Percentiles rank a stretch among this genome's conserved stretches.
Conservation (phyloP, 2,113 vertebrate species). For the Poeciliopsis retropinna region DNA sequence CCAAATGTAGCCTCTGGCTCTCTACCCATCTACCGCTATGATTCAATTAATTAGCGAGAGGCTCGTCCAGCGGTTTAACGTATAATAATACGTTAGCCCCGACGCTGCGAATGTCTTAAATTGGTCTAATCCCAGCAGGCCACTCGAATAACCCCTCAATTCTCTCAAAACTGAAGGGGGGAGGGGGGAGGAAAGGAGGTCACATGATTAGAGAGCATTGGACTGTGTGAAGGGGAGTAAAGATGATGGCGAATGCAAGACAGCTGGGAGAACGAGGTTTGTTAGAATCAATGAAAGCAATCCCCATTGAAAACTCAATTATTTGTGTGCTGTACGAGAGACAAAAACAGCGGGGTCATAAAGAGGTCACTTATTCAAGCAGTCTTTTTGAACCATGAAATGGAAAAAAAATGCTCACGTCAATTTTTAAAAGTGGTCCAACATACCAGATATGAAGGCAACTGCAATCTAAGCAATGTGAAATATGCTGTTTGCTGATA, state of each 20-base stretch:
- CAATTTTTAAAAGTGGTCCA: conserved; percentile 7
- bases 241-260: conserved; percentile 44
- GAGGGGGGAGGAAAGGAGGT: not conserved
- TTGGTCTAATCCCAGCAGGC: conserved; percentile 59
- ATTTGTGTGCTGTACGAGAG: conserved; percentile 52
- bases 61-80: conserved; percentile 68
- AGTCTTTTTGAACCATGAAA: conserved; percentile 43
- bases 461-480: not conserved
- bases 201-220: conserved; percentile 60
- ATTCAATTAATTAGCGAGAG: conserved; percentile 78
- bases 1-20: conserved; percentile 65
- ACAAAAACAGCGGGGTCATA: conserved; percentile 37
- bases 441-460: conserved; percentile 9
- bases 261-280: conserved; percentile 40
- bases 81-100: conserved; percentile 66
- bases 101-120: conserved; percentile 64
- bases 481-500: not conserved
- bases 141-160: conserved; percentile 49
- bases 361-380: conserved; percentile 48
- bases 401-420: conserved; percentile 15
- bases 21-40: conserved; percentile 63
- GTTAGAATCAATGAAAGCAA: conserved; percentile 74
- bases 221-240: conserved; percentile 59
- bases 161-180: conserved; percentile 24
- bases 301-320: conserved; percentile 66